These are phyloP conservation scores for Rhinella marina DNA, from an alignment of 2,797 vertebrate genomes.

Conservation along the genomic window DNA sequence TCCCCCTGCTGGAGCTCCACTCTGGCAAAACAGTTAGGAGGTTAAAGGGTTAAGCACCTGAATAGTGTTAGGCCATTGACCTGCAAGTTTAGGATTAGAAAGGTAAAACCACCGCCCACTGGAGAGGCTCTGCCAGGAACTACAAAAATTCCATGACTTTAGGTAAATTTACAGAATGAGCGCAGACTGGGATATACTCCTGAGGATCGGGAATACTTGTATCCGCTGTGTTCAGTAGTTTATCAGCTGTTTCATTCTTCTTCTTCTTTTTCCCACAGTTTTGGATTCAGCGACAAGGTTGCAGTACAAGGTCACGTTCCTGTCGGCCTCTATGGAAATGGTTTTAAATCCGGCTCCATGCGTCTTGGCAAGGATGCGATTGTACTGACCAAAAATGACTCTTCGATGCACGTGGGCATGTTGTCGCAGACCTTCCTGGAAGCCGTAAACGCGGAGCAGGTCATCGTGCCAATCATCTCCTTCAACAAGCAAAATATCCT, in stretches of 20 bases:
- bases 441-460: conserved; percentile 79
- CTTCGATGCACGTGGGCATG: conserved; percentile 83
- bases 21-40: too few relatives aligned
- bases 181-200: too few relatives aligned
- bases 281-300: conserved; percentile 94
- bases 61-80: too few relatives aligned
- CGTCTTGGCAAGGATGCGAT: conserved; percentile 91
- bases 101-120: too few relatives aligned
- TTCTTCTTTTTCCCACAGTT: conserved; percentile 73
- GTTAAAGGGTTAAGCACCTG: too few relatives aligned
- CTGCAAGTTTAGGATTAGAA: too few relatives aligned
- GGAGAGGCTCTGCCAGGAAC: too few relatives aligned
- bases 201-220: too few relatives aligned
- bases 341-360: conserved; percentile 98
- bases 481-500: conserved; percentile 85
- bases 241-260: background rate
- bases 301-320: conserved; percentile 80
- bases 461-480: conserved; percentile 86
- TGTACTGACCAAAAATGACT: conserved; percentile 88
- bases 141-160: too few relatives aligned
- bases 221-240: background rate
- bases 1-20: too few relatives aligned
- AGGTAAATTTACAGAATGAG: too few relatives aligned
- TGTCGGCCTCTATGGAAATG: conserved; percentile 93
- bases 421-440: conserved; percentile 91